Conservation (phyloP, 2,113 vertebrate genomes). For the Guaruba guarouba region DNA sequence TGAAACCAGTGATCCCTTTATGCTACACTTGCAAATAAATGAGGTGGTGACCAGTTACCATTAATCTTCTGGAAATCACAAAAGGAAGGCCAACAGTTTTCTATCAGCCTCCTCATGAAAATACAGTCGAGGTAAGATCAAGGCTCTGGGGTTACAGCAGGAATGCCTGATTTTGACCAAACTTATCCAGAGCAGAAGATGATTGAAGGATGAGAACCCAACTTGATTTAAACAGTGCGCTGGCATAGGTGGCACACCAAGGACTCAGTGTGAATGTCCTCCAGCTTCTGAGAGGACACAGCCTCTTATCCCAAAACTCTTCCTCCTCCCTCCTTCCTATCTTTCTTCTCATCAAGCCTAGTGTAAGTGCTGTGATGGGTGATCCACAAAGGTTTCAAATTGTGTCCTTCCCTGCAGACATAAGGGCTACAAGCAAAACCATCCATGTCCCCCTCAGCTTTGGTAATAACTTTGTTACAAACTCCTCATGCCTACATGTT, state of each 20-base stretch:
- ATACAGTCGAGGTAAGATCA: constrained; percentile 7
- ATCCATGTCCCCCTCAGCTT: background rate
- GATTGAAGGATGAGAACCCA: background rate
- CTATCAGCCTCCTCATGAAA: background rate
- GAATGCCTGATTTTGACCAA: background rate
- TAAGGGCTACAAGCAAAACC: background rate
- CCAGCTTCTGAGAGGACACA: background rate
- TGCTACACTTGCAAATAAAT: constrained; percentile 57
- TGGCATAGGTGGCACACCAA: background rate
- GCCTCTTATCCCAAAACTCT: background rate
- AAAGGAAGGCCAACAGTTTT: constrained; percentile 36
- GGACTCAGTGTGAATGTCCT: background rate
- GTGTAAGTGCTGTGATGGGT: background rate
- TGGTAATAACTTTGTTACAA: background rate
- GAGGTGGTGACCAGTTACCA: constrained; percentile 64
- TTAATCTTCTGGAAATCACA: constrained; percentile 57
- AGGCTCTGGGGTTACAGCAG: background rate
- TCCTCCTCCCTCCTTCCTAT: background rate
- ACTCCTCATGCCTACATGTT: background rate
- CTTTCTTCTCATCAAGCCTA: background rate
- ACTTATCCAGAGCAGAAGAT: background rate
- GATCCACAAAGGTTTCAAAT: background rate
- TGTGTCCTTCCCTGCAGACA: background rate
- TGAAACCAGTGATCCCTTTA: constrained; percentile 56
- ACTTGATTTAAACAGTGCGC: background rate